Evolutionary conservation across 1,140 invertebrate genomes (phyloP).

Genomic region (Drosophila bipectinata): DNA sequence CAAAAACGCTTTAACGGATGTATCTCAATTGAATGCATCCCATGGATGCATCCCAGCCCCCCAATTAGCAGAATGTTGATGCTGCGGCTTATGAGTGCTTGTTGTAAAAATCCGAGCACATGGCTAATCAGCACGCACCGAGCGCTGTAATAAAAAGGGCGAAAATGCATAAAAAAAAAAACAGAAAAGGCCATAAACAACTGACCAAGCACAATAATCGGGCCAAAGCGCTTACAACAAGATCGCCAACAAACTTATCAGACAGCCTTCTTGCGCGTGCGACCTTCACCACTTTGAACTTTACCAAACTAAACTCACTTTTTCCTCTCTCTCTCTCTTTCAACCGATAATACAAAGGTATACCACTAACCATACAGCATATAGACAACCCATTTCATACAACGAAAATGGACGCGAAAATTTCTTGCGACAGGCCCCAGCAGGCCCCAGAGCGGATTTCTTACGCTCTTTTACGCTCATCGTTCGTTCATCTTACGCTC

Average conservation of each 20-base stretch:
- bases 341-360: neutral
- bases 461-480: no score
- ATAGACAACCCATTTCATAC: no score
- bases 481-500: no score
- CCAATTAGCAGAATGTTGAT: constrained; percentile 30
- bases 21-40: constrained; percentile 68
- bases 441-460: no score
- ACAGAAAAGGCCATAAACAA: constrained; percentile 25
- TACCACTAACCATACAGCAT: no score
- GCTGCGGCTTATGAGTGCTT: constrained; percentile 17
- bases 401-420: no score
- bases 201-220: constrained; percentile 48
- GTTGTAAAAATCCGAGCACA: constrained; percentile 34
- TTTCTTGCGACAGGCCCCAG: no score
- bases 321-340: neutral
- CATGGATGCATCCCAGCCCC: constrained; percentile 25
- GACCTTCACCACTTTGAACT: constrained; percentile 55
- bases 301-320: constrained; percentile 28
- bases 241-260: constrained; percentile 18
- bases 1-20: constrained; percentile 54
- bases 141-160: constrained; percentile 13
- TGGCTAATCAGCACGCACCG: constrained; percentile 69
- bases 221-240: constrained; percentile 25
- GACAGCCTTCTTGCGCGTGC: constrained; percentile 40
- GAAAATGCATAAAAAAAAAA: constrained; percentile 3